These are phyloP conservation scores for Metacarcinus magister DNA, from an alignment of 2,888 invertebrate genomes.

Conservation along the genomic window DNA sequence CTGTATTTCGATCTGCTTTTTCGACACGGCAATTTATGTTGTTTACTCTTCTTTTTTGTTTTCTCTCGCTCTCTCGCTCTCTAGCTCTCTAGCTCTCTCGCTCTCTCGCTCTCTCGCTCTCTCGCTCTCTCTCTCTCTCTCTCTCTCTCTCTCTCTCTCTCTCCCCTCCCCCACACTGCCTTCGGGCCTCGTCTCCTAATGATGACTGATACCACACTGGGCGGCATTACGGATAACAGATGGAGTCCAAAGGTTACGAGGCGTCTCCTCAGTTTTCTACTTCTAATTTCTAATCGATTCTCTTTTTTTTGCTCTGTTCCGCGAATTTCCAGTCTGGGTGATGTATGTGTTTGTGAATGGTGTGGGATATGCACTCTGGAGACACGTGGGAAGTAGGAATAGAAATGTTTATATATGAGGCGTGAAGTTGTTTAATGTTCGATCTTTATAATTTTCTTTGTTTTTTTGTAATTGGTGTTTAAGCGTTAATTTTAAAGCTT, in stretches of 20 bases:
- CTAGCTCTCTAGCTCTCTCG: background rate
- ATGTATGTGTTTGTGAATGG: background rate
- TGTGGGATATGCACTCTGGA: background rate
- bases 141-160: slow-evolving; percentile 26
- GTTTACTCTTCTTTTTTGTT: too few relatives aligned
- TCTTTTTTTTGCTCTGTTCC: background rate
- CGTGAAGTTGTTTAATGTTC: too few relatives aligned
- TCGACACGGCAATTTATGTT: too few relatives aligned
- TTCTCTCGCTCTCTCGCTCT: background rate
- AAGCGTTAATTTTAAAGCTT: too few relatives aligned
- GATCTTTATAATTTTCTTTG: too few relatives aligned
- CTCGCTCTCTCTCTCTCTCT: too few relatives aligned
- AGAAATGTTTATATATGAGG: too few relatives aligned
- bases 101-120: background rate
- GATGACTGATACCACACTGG: slow-evolving; percentile 26
- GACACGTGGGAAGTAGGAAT: too few relatives aligned
- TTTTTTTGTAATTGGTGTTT: too few relatives aligned
- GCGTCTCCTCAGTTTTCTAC: background rate
- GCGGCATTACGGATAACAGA: background rate
- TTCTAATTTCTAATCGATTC: background rate
- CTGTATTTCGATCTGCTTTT: too few relatives aligned
- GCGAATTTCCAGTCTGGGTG: background rate
- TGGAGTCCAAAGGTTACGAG: slow-evolving; percentile 2
- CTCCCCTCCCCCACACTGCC: background rate
- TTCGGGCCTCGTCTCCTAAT: background rate